Conservation (phyloP, 2,888 invertebrate genomes). For the Pantelozetes paolii region DNA sequence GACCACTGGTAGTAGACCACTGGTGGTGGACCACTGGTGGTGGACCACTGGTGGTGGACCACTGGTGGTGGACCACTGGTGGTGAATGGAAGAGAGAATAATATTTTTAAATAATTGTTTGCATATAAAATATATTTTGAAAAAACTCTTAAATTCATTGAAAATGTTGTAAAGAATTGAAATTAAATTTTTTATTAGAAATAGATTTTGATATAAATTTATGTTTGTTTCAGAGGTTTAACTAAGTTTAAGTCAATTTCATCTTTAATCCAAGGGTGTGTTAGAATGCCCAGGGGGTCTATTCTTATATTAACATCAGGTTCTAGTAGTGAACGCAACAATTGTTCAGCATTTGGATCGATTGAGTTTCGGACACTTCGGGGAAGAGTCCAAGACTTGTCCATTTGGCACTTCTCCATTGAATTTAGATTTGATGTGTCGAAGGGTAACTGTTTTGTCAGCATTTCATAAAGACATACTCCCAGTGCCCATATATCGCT, state of each 20-base stretch:
- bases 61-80: too few species aligned
- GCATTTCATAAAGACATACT: slow-evolving; percentile 10
- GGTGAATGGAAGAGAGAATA: too few species aligned
- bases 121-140: too few species aligned
- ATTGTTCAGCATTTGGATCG: not conserved
- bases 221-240: too few species aligned
- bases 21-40: too few species aligned
- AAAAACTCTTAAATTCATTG: too few species aligned
- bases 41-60: too few species aligned
- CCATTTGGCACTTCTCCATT: not conserved
- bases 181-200: too few species aligned
- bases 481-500: slow-evolving; percentile 23
- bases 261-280: not conserved
- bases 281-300: not conserved
- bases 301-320: not conserved
- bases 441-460: not conserved
- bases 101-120: too few species aligned
- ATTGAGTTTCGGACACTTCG: not conserved
- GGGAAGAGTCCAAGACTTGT: not conserved
- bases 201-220: too few species aligned
- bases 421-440: not conserved
- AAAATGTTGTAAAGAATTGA: too few species aligned
- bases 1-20: too few species aligned
- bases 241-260: not conserved
- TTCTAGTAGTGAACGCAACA: not conserved